Conservation (phyloP, 2,888 invertebrate genomes). For the Tipula confusa region DNA sequence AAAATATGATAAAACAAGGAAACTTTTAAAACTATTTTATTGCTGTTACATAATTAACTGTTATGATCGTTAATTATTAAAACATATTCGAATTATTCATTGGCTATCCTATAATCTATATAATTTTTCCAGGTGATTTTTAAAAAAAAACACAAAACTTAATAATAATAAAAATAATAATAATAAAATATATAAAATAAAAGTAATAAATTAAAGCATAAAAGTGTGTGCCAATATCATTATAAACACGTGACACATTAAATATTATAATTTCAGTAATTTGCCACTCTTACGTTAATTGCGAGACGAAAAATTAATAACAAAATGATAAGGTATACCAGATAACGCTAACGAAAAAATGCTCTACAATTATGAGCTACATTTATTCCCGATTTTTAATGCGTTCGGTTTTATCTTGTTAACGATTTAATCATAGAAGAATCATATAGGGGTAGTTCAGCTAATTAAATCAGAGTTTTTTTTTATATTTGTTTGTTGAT, state of each 20-base stretch:
- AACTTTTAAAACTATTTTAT: neutral
- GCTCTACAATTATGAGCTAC: neutral
- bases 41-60: no score
- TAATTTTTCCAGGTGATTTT: neutral
- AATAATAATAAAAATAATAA: constrained; percentile 16
- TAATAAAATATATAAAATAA: constrained; percentile 28
- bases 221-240: constrained; percentile 41
- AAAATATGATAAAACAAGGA: neutral
- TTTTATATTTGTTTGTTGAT: no score
- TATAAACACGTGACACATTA: constrained; percentile 33
- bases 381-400: neutral
- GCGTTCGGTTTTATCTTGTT: neutral
- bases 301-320: neutral
- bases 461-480: no score
- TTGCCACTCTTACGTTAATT: neutral
- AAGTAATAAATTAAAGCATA: constrained; percentile 30
- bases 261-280: constrained; percentile 7
- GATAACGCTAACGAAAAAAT: neutral
- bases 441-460: neutral
- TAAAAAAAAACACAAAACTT: neutral
- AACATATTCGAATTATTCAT: neutral
- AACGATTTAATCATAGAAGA: neutral
- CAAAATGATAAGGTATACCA: neutral
- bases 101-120: neutral
- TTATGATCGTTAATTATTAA: no score